Conservation (phyloP, 2,888 invertebrate genomes). For the Orthonevra nobilis region DNA sequence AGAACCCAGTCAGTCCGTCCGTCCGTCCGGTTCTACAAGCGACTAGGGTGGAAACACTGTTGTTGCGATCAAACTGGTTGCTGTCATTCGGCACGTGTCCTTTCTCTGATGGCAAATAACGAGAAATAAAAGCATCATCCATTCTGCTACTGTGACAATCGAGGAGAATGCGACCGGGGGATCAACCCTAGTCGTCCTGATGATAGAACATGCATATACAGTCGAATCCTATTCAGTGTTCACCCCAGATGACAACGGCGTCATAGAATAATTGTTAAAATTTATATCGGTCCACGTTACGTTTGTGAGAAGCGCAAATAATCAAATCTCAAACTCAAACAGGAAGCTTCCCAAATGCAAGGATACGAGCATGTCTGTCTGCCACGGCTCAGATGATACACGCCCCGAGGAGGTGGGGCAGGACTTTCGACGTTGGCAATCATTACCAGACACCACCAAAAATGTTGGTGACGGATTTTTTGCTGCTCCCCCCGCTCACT, state of each 20-base stretch:
- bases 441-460: constrained; percentile 41
- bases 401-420: neutral
- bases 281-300: constrained; percentile 51
- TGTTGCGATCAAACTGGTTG: constrained; percentile 31
- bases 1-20: constrained; percentile 10
- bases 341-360: constrained; percentile 41
- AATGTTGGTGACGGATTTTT: constrained; percentile 13
- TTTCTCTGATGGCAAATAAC: constrained; percentile 33
- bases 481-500: neutral
- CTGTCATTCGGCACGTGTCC: constrained; percentile 62
- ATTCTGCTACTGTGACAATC: constrained; percentile 24
- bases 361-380: neutral
- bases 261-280: constrained; percentile 57
- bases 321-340: constrained; percentile 64
- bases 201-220: too few relatives aligned
- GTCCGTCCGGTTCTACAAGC: neutral
- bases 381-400: constrained; percentile 4
- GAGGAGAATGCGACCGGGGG: too few relatives aligned
- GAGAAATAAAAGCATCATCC: constrained; percentile 29
- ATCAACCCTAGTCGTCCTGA: constrained; percentile 30
- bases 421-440: constrained; percentile 17
- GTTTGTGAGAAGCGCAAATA: constrained; percentile 66
- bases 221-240: constrained; percentile 9
- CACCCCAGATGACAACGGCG: constrained; percentile 19
- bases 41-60: constrained; percentile 33